phyloP scores from a whole-genome alignment of 1,140 invertebrate genomes.

The Pseudomyrmex pallidus region DNA sequence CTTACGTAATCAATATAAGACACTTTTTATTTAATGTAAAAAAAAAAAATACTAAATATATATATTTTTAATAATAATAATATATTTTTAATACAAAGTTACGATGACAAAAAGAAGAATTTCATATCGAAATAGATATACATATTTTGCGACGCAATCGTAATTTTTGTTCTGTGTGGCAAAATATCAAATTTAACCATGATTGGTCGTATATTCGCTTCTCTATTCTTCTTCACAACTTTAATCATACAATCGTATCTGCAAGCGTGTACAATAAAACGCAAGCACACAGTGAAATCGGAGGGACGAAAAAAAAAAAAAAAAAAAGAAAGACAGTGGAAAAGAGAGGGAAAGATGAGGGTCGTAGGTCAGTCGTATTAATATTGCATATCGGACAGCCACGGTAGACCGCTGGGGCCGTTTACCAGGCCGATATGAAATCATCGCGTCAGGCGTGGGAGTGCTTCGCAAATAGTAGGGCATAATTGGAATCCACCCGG shows the following conservation, averaged over 20 bases:
- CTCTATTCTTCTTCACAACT: neutral
- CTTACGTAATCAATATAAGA: no score
- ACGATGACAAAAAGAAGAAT: neutral
- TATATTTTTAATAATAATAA: no score
- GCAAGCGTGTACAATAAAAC: slow-evolving; percentile 66
- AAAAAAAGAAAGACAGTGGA: slow-evolving; percentile 5
- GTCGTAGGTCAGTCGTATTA: slow-evolving; percentile 76
- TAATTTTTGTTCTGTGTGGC: slow-evolving; percentile 26
- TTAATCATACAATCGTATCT: slow-evolving; percentile 47
- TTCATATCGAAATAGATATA: slow-evolving; percentile 1
- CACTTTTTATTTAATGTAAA: neutral
- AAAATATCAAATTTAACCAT: slow-evolving; percentile 30
- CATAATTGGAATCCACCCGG: slow-evolving; percentile 84
- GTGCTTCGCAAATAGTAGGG: slow-evolving; percentile 83
- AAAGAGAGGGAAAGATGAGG: slow-evolving; percentile 22
- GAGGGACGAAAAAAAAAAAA: slow-evolving; percentile 20
- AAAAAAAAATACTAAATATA: neutral
- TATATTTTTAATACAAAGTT: slow-evolving; percentile 3
- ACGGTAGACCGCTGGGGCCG: slow-evolving; percentile 52
- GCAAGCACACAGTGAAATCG: slow-evolving; percentile 28
- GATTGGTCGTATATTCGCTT: slow-evolving; percentile 1
- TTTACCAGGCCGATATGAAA: slow-evolving; percentile 78
- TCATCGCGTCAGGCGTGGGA: slow-evolving; percentile 80
- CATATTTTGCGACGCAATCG: neutral
- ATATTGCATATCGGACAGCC: slow-evolving; percentile 79